Evolutionary conservation across 1,140 invertebrate genomes (phyloP), one percentile per base, ranked within the genome.

Genomic region (Halictus rubicundus): DNA sequence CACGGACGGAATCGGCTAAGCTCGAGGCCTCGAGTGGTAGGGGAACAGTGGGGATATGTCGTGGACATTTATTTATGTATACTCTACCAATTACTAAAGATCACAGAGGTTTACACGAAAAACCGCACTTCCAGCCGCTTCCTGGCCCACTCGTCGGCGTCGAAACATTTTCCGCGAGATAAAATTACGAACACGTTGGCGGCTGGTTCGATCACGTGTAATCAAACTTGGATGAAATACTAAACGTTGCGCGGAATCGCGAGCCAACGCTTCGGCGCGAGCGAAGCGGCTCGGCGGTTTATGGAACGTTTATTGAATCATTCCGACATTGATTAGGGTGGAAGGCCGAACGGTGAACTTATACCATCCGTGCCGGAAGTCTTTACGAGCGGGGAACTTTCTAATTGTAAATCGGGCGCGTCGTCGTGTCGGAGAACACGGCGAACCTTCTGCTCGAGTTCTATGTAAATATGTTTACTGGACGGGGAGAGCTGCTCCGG

Each of bases 381-480:
- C 46, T 60, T 52, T 42, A 63, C 69, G 52, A 69, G 27, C 57
- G 0, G 37, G 4, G 37, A 68, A 46, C 46, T 81, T 81, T 42
- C 60, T 81, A 61, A 61, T 84, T 60, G 68, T 65, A 69, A 76
- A 84, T 78, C 63, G 23, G 23, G 19, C 59, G 21, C 52, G 57
- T 80, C 39, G 23, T 64, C 32, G 25, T 60, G 54, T 46, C 27
- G 37, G 27, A 49, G 60, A 60, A 8, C 69, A 39, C 4, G 52
- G 8, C 21, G 49, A 71, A 49, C 63, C 49, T 46, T 54, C 10
- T 12, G 21, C 9, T 49, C 1, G 12, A 27, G 37, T 25, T 60
- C 52, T 71, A 66, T 59, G 78, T 57, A 85, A 84, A 85, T 84
- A 84, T 84, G 79, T 85, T 85, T 84, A 70, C 80, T 46, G 49